Percentiles rank a stretch among this genome's conserved stretches.
phyloP scores from a whole-genome alignment of 2,113 vertebrate species.

The Strigops habroptila region DNA sequence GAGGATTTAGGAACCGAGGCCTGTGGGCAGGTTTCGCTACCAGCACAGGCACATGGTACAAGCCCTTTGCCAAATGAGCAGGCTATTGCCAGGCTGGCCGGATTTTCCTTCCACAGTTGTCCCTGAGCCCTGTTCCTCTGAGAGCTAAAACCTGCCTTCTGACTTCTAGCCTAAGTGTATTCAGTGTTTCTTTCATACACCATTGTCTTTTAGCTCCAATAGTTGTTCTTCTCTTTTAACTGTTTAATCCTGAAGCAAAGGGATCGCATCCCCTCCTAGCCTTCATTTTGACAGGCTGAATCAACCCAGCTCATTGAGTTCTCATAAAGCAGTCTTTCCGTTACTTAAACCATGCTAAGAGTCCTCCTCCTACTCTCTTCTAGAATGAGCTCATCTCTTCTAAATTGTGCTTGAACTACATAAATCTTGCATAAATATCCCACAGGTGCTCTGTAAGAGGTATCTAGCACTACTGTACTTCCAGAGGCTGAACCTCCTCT shows the following conservation, averaged over 20 bases:
- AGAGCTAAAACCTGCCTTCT: not conserved
- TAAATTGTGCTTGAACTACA: not conserved
- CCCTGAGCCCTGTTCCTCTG: not conserved
- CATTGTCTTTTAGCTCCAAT: not conserved
- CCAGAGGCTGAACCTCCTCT: not conserved
- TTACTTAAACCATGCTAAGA: not conserved
- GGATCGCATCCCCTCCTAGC: not conserved
- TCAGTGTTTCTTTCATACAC: rapidly evolving
- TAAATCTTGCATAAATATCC: not conserved
- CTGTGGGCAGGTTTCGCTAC: not conserved
- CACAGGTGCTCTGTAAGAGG: not conserved
- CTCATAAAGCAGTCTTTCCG: not conserved
- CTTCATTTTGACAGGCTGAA: not conserved
- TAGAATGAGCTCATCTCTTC: not conserved
- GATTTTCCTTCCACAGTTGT: not conserved
- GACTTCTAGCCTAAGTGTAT: not conserved
- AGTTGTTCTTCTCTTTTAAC: not conserved
- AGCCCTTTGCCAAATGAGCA: not conserved
- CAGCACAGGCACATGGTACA: not conserved
- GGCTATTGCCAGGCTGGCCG: rapidly evolving
- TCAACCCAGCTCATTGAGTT: not conserved
- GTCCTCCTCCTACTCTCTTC: not conserved
- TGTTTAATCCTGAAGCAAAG: not conserved
- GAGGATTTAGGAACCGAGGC: not conserved
- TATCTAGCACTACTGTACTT: not conserved